These are phyloP conservation scores for Amaurobius ferox DNA, from an alignment of 2,888 invertebrate species.

Conservation along the genomic window DNA sequence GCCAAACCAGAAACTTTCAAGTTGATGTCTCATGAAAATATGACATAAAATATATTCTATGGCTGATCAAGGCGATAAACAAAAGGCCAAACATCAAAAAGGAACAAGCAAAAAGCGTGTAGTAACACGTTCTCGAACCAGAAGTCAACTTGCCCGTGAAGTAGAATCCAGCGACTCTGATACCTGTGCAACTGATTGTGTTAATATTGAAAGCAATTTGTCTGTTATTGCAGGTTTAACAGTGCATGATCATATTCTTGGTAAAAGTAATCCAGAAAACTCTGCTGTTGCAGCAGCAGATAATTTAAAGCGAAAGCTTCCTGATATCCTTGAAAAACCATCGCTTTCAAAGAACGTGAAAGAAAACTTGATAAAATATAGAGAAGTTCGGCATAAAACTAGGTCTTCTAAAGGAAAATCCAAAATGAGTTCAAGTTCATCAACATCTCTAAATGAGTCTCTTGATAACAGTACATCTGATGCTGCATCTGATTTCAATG, in stretches of 20 bases:
- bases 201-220: not conserved
- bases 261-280: not conserved
- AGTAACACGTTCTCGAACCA: constrained; percentile 35
- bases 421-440: constrained; percentile 41
- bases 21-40: not conserved
- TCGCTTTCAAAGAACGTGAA: constrained; percentile 26
- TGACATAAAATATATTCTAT: constrained; percentile 75
- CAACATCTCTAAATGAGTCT: constrained; percentile 28
- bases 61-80: constrained; percentile 78
- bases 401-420: constrained; percentile 17
- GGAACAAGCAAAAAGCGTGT: constrained; percentile 14
- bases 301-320: constrained; percentile 53
- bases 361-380: constrained; percentile 17
- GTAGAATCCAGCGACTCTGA: not conserved
- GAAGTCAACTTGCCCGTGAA: constrained; percentile 19
- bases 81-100: constrained; percentile 75
- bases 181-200: constrained; percentile 39
- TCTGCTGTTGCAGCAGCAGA: constrained; percentile 10
- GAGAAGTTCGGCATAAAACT: constrained; percentile 7
- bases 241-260: too few relatives aligned
- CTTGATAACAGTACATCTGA: not conserved
- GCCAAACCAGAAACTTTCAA: too few relatives aligned
- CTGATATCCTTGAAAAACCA: constrained; percentile 22
- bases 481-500: not conserved
- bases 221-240: not conserved